These are phyloP conservation scores for Schrankia costaestrigalis DNA, from an alignment of 2,888 invertebrate genomes.

Conservation along the genomic window DNA sequence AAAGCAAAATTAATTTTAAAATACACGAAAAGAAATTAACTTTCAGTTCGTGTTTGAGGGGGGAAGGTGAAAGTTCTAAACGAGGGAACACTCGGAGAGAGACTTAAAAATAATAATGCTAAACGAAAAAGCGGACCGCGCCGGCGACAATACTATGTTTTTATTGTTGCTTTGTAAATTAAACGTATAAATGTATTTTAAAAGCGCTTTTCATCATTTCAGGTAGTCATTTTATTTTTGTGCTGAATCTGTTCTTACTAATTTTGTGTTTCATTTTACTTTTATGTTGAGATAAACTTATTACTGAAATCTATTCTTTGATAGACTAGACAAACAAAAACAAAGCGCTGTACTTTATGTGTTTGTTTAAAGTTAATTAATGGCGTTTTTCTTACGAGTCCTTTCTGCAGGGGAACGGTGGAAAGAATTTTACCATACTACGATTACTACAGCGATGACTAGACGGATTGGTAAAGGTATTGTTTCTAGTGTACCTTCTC, in stretches of 20 bases:
- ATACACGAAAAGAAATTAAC: slow-evolving; percentile 80
- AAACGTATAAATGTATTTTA: too few relatives aligned
- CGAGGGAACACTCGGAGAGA: slow-evolving; percentile 63
- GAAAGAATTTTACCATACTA: too few relatives aligned
- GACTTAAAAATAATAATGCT: slow-evolving; percentile 77
- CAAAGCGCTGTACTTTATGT: too few relatives aligned
- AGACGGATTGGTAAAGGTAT: too few relatives aligned
- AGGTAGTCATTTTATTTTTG: slow-evolving; percentile 4
- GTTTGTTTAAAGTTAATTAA: too few relatives aligned
- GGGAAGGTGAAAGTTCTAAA: slow-evolving; percentile 67
- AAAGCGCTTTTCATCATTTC: too few relatives aligned
- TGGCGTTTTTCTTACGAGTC: too few relatives aligned
- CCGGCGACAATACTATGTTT: slow-evolving; percentile 49
- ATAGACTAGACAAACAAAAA: background rate
- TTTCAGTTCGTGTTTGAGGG: slow-evolving; percentile 57
- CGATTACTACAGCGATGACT: too few relatives aligned
- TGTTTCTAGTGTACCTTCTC: too few relatives aligned
- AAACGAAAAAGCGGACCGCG: slow-evolving; percentile 48
- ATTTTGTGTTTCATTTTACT: background rate
- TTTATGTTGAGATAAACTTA: background rate
- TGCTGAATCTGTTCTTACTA: background rate
- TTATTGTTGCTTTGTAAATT: slow-evolving; percentile 37
- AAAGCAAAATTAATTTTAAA: slow-evolving; percentile 79
- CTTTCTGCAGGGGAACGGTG: too few relatives aligned
- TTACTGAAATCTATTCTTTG: too few relatives aligned